Evolutionary conservation across 2,797 vertebrate species (phyloP).

Genomic region (Philypnodon macrostomus): DNA sequence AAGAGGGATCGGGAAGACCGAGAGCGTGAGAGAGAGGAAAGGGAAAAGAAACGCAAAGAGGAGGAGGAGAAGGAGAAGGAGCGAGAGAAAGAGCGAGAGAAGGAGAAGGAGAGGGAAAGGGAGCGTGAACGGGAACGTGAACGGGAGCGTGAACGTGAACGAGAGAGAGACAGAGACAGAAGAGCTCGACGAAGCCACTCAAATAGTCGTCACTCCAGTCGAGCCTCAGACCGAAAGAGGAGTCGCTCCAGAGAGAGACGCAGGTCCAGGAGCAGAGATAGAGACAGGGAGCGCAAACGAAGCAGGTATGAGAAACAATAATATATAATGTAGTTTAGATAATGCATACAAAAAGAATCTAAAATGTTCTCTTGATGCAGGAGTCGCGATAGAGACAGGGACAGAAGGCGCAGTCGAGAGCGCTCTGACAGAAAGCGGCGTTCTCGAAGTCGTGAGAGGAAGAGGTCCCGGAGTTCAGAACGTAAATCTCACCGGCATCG

Average conservation of each 20-base stretch:
- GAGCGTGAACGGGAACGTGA: conserved; percentile 83
- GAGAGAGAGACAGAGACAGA: conserved; percentile 85
- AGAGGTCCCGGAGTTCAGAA: conserved; percentile 90
- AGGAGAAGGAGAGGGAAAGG: conserved; percentile 81
- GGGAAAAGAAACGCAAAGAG: conserved; percentile 83
- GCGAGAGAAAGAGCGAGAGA: conserved; percentile 75
- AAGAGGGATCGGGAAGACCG: conserved; percentile 85
- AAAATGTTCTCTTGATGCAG: conserved; percentile 31
- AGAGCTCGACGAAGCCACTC: conserved; percentile 88
- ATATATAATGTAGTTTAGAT: no score
- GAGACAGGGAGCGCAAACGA: conserved; percentile 86
- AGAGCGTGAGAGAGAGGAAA: conserved; percentile 67
- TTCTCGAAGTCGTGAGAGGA: conserved; percentile 91
- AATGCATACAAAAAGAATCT: neutral
- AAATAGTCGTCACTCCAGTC: conserved; percentile 90
- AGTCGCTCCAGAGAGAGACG: conserved; percentile 92
- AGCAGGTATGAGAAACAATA: conserved; percentile 90
- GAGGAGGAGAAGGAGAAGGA: conserved; percentile 86
- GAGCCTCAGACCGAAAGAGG: conserved; percentile 88
- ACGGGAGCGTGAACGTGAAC: conserved; percentile 77
- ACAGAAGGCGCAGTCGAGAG: conserved; percentile 86
- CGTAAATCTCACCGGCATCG: conserved; percentile 90
- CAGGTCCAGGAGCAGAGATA: conserved; percentile 91
- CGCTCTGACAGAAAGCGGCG: conserved; percentile 91
- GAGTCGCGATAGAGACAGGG: conserved; percentile 74